Evolutionary conservation across 2,113 vertebrate genomes (phyloP).

Genomic region (Etia nguti): DNA sequence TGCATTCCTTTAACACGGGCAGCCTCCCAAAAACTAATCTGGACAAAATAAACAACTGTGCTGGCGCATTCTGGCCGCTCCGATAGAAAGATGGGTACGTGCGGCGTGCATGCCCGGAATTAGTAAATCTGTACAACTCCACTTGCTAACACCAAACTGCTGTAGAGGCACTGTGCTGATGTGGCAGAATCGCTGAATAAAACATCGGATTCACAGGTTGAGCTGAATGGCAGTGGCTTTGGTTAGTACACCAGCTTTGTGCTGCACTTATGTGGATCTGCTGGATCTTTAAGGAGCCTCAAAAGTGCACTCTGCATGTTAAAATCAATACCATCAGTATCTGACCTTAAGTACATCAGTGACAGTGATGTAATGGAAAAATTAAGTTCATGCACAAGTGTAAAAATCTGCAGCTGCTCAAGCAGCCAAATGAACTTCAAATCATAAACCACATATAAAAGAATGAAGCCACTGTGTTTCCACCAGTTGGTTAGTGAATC

Average conservation of each 20-base stretch:
- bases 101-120: neutral
- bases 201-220: slow-evolving; percentile 18
- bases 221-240: neutral
- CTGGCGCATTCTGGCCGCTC: slow-evolving; percentile 11
- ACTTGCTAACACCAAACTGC: slow-evolving; percentile 31
- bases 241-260: neutral
- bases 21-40: slow-evolving; percentile 29
- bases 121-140: neutral
- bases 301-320: neutral
- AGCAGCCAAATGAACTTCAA: neutral
- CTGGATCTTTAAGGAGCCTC: neutral
- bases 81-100: slow-evolving; percentile 1
- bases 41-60: slow-evolving; percentile 32
- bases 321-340: neutral
- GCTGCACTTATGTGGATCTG: neutral
- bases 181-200: slow-evolving; percentile 28
- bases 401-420: neutral
- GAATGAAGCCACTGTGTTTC: neutral
- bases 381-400: neutral
- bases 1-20: slow-evolving; percentile 23
- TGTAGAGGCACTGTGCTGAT: slow-evolving; percentile 21
- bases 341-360: neutral
- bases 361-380: neutral
- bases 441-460: neutral
- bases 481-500: neutral